phyloP scores from a whole-genome alignment of 2,797 vertebrate species.

The Sebastes vulpes region DNA sequence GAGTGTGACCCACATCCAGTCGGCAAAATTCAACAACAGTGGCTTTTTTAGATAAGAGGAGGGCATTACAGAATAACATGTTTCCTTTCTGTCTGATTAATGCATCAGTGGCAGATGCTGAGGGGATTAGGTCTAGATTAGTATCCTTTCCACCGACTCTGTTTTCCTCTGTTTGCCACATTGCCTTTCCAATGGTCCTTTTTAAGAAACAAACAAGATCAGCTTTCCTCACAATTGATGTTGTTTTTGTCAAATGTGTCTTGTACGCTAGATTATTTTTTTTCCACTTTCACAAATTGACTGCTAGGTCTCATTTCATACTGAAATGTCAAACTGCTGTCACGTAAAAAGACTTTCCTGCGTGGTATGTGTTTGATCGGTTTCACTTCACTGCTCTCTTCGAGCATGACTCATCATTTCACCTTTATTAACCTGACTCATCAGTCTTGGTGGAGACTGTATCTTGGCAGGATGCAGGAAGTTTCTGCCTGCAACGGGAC shows the following conservation, averaged over 20 bases:
- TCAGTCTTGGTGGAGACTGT: slow-evolving; percentile 29
- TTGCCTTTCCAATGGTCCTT: slow-evolving; percentile 72
- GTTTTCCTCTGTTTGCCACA: slow-evolving; percentile 76
- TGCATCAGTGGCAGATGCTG: slow-evolving; percentile 85
- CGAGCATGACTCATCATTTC: slow-evolving; percentile 73
- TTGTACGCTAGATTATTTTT: not conserved
- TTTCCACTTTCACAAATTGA: slow-evolving; percentile 23
- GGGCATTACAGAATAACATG: slow-evolving; percentile 84
- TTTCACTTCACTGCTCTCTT: slow-evolving; percentile 39
- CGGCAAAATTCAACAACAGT: slow-evolving; percentile 71
- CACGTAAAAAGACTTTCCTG: slow-evolving; percentile 32
- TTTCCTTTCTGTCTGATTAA: slow-evolving; percentile 86
- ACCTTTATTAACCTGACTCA: slow-evolving; percentile 67
- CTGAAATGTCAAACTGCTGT: slow-evolving; percentile 36
- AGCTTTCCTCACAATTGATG: slow-evolving; percentile 24
- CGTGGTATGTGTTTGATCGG: not conserved
- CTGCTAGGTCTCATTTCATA: not conserved
- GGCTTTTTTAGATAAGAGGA: slow-evolving; percentile 73
- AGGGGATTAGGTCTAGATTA: slow-evolving; percentile 85
- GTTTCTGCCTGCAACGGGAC: slow-evolving; percentile 29
- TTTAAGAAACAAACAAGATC: slow-evolving; percentile 77
- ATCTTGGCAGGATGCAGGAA: slow-evolving; percentile 58
- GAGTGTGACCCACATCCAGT: slow-evolving; percentile 38
- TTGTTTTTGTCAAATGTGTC: slow-evolving; percentile 37
- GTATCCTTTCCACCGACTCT: slow-evolving; percentile 81